phyloP scores from a whole-genome alignment of 2,888 invertebrate genomes.

The Dasypogon diadema region DNA sequence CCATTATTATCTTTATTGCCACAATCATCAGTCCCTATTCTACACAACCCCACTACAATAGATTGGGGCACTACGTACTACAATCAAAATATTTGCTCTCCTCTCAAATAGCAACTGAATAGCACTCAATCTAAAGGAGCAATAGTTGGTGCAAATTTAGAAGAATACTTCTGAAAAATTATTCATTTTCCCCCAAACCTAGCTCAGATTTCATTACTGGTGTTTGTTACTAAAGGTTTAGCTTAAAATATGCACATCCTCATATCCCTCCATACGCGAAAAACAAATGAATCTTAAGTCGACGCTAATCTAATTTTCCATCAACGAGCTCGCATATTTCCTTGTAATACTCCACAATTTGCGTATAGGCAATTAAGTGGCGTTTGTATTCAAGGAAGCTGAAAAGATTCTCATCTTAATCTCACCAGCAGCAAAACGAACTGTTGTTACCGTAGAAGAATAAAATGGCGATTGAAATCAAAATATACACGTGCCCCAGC shows the following conservation, averaged over 20 bases:
- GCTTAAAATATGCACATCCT: conserved; percentile 22
- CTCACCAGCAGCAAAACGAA: not conserved
- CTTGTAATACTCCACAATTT: conserved; percentile 8
- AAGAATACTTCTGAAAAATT: no score
- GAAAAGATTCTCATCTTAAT: conserved; percentile 34
- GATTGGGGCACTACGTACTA: conserved; percentile 16
- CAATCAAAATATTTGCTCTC: conserved; percentile 34
- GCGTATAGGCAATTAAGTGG: conserved; percentile 43
- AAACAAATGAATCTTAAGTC: not conserved
- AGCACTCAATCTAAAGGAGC: conserved; percentile 1
- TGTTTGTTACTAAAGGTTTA: not conserved
- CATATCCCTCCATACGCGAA: conserved; percentile 15
- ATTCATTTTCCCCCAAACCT: not conserved
- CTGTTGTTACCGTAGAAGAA: not conserved
- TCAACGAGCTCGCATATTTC: no score
- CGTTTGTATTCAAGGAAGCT: conserved; percentile 28
- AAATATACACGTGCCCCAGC: no score
- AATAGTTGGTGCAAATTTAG: not conserved
- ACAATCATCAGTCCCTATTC: not conserved
- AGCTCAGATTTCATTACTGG: not conserved
- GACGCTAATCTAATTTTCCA: no score
- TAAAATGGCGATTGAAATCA: not conserved
- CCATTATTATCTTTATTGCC: conserved; percentile 4
- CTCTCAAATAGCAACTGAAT: no score
- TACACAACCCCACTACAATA: conserved; percentile 13